Conservation (phyloP, 2,797 vertebrate species). For the Trachops cirrhosus region DNA sequence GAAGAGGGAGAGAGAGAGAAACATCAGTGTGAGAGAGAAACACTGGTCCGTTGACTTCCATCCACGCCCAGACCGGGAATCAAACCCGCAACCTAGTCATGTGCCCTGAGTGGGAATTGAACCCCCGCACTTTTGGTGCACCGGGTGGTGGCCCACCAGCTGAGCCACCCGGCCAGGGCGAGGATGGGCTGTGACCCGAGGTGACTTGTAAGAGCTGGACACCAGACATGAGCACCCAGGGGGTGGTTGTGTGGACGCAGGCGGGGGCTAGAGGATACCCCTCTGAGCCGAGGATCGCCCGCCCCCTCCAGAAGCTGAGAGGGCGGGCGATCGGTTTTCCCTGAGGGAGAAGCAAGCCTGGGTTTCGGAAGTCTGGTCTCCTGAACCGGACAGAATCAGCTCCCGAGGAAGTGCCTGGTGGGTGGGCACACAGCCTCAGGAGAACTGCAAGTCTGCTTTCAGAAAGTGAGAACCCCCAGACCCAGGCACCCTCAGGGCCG, state of each 20-base stretch:
- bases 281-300: fast-evolving
- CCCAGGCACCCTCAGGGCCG: background rate
- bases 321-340: fast-evolving
- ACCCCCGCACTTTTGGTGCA: background rate
- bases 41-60: too few relatives aligned
- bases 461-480: background rate
- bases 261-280: fast-evolving
- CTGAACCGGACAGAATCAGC: fast-evolving
- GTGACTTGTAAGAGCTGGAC: fast-evolving
- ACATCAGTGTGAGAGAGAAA: too few relatives aligned
- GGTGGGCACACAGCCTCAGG: fast-evolving
- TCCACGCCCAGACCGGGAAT: background rate
- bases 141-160: too few relatives aligned
- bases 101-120: background rate
- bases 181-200: background rate
- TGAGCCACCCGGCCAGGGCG: too few relatives aligned
- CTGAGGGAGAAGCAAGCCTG: fast-evolving
- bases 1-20: too few relatives aligned
- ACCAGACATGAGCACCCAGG: fast-evolving
- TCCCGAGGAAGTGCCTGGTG: fast-evolving
- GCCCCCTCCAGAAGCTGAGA: background rate
- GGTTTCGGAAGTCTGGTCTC: background rate
- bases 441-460: fast-evolving
- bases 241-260: background rate
- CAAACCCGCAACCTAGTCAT: background rate